Conservation (phyloP, 2,888 invertebrate species). For the Dascillus cervinus region DNA sequence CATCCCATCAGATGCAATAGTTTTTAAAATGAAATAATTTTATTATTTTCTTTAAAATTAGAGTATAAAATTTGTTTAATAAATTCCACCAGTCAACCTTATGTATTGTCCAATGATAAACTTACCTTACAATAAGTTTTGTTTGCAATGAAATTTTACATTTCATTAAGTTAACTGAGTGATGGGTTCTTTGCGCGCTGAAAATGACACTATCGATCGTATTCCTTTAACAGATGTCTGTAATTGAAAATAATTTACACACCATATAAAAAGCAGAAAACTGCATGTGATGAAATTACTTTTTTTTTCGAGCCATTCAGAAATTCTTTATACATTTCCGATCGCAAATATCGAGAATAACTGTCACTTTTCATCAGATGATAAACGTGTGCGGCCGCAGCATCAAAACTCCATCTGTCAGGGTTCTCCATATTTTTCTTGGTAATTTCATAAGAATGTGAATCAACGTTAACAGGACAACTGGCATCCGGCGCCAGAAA, state of each 20-base stretch:
- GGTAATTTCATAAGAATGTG: constrained; percentile 78
- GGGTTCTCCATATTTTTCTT: constrained; percentile 73
- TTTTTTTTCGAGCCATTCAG: constrained; percentile 94
- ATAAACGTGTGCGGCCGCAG: constrained; percentile 97
- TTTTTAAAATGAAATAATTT: too few species aligned
- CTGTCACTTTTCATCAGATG: constrained; percentile 99
- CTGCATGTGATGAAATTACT: constrained; percentile 54
- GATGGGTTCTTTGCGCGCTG: constrained; percentile 59
- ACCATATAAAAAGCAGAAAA: neutral
- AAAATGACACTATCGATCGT: constrained; percentile 76
- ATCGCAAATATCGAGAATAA: constrained; percentile 93
- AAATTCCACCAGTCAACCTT: too few species aligned
- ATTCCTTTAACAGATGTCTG: constrained; percentile 84
- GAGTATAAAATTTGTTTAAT: too few species aligned
- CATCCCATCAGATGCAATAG: too few species aligned
- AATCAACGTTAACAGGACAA: constrained; percentile 96
- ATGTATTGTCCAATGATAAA: constrained; percentile 26
- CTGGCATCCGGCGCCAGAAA: constrained; percentile 90
- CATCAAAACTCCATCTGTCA: constrained; percentile 93
- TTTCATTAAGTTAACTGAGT: constrained; percentile 29
- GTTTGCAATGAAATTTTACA: constrained; percentile 21
- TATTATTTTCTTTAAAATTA: too few species aligned
- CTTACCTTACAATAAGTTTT: constrained; percentile 25
- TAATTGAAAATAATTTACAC: constrained; percentile 29
- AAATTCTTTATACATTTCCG: constrained; percentile 98